Percentiles rank a stretch among this genome's conserved stretches.
phyloP scores from a whole-genome alignment of 2,113 vertebrate species.

The Sigmodon hispidus region DNA sequence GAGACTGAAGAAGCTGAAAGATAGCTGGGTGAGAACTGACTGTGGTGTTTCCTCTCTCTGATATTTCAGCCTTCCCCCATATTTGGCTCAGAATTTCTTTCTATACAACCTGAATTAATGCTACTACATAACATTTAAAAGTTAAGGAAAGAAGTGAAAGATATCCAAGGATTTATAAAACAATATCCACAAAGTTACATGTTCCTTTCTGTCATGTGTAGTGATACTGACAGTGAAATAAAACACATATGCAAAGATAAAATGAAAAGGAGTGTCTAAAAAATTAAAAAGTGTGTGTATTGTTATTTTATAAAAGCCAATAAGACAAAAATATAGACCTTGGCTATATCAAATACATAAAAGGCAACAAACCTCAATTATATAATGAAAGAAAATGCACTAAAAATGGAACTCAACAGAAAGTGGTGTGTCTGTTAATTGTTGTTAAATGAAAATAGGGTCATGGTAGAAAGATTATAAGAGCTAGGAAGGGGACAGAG shows the following conservation, averaged over 20 bases:
- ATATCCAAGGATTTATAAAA: neutral
- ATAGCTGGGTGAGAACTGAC: no score
- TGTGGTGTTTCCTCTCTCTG: no score
- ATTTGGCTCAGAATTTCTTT: no score
- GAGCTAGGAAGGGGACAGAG: neutral
- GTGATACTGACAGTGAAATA: no score
- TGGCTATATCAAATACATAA: neutral
- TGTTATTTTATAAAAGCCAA: neutral
- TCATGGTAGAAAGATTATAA: neutral
- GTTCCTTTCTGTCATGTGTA: neutral
- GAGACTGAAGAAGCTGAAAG: no score
- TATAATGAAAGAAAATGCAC: neutral
- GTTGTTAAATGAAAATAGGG: neutral
- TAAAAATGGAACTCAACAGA: neutral
- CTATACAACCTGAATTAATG: no score
- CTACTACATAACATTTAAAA: neutral
- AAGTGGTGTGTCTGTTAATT: neutral
- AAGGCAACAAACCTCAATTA: neutral
- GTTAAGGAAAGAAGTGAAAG: neutral
- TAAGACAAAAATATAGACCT: neutral
- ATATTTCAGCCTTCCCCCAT: no score
- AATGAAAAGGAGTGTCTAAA: neutral
- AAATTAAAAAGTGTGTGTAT: neutral
- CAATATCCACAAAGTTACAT: neutral
- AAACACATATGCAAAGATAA: neutral